Conservation (phyloP, 2,888 invertebrate genomes). For the Stictocephala bisonia region DNA sequence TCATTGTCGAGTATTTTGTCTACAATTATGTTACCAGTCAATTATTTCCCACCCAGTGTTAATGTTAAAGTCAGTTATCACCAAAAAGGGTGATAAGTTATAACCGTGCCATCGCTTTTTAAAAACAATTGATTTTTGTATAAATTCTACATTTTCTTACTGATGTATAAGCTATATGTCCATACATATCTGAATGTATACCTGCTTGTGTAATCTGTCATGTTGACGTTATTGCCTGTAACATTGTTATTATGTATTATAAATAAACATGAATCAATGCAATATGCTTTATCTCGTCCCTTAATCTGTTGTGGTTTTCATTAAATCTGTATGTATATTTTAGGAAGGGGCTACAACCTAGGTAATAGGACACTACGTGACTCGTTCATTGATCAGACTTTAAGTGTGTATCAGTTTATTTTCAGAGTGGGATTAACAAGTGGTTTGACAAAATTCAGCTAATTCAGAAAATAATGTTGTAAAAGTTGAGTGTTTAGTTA, state of each 20-base stretch:
- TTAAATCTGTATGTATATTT: neutral
- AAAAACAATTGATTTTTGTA: slow-evolving; percentile 46
- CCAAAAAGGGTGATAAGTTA: slow-evolving; percentile 14
- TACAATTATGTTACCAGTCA: slow-evolving; percentile 41
- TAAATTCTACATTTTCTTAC: slow-evolving; percentile 48
- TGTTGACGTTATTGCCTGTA: slow-evolving; percentile 19
- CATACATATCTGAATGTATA: slow-evolving; percentile 46
- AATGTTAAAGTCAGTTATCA: slow-evolving; percentile 7
- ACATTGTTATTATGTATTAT: slow-evolving; percentile 37
- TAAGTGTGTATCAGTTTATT: too few relatives aligned
- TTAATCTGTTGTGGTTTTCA: neutral
- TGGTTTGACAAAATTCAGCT: too few relatives aligned
- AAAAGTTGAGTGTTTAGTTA: too few relatives aligned
- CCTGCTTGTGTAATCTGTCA: slow-evolving; percentile 29
- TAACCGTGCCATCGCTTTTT: slow-evolving; percentile 47
- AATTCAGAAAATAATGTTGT: too few relatives aligned
- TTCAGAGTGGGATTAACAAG: too few relatives aligned
- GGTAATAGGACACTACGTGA: slow-evolving; percentile 10
- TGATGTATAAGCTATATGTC: slow-evolving; percentile 42
- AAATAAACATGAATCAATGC: slow-evolving; percentile 32
- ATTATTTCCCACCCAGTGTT: slow-evolving; percentile 38
- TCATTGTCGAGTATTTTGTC: slow-evolving; percentile 38
- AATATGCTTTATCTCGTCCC: slow-evolving; percentile 14
- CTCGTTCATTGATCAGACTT: slow-evolving; percentile 34
- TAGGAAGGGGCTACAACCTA: neutral